A percentile compares a stretch with the other conserved stretches of the same genome.
phyloP scores from a whole-genome alignment of 2,113 vertebrate genomes.

The Paramisgurnus dabryanus region DNA sequence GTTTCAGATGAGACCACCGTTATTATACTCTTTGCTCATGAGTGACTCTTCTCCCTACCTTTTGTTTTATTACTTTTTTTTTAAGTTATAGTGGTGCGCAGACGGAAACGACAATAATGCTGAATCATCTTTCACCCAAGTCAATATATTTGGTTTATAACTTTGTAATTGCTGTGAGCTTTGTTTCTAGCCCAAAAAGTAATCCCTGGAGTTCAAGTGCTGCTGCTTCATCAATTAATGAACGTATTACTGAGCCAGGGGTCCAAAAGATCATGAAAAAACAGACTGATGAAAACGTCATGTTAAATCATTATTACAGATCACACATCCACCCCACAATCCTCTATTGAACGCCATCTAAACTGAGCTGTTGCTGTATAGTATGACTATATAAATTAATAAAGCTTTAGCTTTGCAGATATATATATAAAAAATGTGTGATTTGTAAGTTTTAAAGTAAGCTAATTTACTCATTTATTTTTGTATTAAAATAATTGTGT shows the following conservation, averaged over 20 bases:
- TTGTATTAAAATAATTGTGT: background rate
- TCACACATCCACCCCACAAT: background rate
- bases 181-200: background rate
- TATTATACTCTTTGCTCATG: slow-evolving; percentile 10
- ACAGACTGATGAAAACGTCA: slow-evolving; percentile 4
- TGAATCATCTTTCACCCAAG: slow-evolving; percentile 4
- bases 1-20: slow-evolving; percentile 28
- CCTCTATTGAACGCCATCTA: background rate
- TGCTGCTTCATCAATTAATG: slow-evolving; percentile 9
- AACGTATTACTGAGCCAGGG: background rate
- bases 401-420: background rate
- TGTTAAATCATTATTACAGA: slow-evolving; percentile 3
- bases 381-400: background rate
- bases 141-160: slow-evolving; percentile 23
- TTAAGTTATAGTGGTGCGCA: slow-evolving; percentile 7
- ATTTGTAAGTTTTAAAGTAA: too few species aligned
- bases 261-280: slow-evolving; percentile 14
- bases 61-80: slow-evolving; percentile 14
- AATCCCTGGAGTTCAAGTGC: slow-evolving; percentile 11
- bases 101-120: slow-evolving; percentile 11
- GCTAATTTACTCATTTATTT: too few species aligned
- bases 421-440: background rate
- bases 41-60: background rate
- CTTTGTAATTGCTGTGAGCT: slow-evolving; percentile 21
- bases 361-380: background rate